Evolutionary conservation across 2,797 vertebrate species (phyloP).

Genomic region (Mus spretus): DNA sequence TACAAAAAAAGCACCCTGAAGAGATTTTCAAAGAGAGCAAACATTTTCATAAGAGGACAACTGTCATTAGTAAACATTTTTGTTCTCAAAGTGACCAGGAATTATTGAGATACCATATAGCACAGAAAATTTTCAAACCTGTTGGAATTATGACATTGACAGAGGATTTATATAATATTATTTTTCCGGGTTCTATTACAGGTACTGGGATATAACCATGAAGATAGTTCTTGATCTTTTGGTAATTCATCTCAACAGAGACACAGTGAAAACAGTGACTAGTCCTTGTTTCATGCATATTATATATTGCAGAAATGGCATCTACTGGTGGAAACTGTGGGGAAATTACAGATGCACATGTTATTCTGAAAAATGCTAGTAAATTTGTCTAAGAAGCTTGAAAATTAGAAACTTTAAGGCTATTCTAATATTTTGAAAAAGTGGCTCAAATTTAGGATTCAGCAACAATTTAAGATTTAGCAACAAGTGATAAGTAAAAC

Average conservation of each 20-base stretch:
- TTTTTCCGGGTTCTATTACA: neutral
- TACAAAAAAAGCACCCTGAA: neutral
- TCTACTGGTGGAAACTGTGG: neutral
- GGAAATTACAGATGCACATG: neutral
- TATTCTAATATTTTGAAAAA: conserved; percentile 4
- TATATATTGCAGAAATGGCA: neutral
- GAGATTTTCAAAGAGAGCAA: conserved; percentile 3
- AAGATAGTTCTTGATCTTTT: neutral
- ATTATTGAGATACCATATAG: neutral
- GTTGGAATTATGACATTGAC: neutral
- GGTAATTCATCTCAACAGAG: neutral
- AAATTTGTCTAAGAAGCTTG: neutral
- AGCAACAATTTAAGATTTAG: neutral
- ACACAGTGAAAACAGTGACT: neutral
- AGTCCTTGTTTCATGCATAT: neutral
- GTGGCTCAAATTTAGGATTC: conserved; percentile 22
- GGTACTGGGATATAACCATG: neutral
- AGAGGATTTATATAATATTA: neutral
- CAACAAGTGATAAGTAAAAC: neutral
- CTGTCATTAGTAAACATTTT: neutral
- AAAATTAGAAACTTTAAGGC: neutral
- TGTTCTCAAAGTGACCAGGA: neutral
- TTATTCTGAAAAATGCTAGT: neutral
- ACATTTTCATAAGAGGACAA: neutral
- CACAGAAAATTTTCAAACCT: neutral